Evolutionary conservation across 2,888 invertebrate species (phyloP), one percentile per base, ranked within the genome.

Genomic region (Cantharis rufa): DNA sequence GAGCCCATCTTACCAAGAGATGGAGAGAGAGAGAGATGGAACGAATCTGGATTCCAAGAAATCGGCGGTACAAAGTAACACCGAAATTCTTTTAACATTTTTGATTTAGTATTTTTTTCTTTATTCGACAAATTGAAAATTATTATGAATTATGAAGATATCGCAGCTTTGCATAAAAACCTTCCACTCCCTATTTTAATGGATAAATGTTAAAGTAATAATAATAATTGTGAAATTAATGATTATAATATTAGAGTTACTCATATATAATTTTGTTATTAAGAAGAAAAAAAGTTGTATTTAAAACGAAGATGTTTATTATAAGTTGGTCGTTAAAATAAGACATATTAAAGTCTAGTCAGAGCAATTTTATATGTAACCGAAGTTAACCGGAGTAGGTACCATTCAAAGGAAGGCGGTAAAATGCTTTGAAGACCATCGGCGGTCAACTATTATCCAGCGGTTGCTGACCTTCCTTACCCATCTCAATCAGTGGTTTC

Each of bases 401-500:
- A 77, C 77, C 78, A 79, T 76, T 76, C 78, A 76, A 79, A 79
- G 81, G 78, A 79, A 75, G 80, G 78, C 80, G 76, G 81, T 77
- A 79, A 48, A 79, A 79, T 80, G 70, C 81, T 81, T 81, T 81
- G 81, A 81, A 81, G 81, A 80, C 81, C 81, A 79, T 77, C 76
- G 77, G 80, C 79, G 78, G 78, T 78, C 81, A 79, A 77, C 64
- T 66, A 66, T 76, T 76, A 75, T 81, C 76, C 80, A 80, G 80
- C 80, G 81, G 81, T 81, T 81, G 81, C 80, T 81, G 81, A 81
- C 81, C 81, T 80, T 78, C 78, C 73, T 72, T 77, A 80, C 78
- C 80, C 80, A 80, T 80, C 80, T 78, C 71, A 77, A 72, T 63
- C 80, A 73, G 78, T 71, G 76, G 78, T 81, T 75, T 79, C 75